These are phyloP conservation scores for Sporophila hypoxantha DNA, from an alignment of 2,113 vertebrate species.

Conservation along the genomic window DNA sequence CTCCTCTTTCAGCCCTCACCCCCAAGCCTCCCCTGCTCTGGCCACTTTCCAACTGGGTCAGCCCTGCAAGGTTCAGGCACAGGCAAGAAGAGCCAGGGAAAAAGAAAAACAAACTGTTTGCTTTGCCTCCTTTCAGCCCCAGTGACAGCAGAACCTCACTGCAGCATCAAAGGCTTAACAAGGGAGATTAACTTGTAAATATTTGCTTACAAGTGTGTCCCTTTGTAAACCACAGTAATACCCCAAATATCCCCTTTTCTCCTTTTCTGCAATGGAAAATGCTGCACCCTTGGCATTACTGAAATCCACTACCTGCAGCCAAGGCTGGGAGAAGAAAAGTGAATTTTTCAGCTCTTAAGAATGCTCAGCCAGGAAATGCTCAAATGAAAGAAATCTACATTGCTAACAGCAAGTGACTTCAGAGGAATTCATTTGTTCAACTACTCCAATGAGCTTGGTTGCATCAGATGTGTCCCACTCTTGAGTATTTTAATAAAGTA, in stretches of 20 bases:
- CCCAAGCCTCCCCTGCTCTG: neutral
- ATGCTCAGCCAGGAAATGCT: neutral
- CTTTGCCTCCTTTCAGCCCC: neutral
- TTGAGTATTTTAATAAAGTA: neutral
- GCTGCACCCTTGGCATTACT: neutral
- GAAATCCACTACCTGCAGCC: neutral
- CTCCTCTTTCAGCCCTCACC: neutral
- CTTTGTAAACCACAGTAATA: neutral
- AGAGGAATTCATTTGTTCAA: neutral
- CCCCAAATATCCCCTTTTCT: neutral
- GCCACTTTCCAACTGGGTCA: neutral
- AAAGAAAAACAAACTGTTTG: neutral
- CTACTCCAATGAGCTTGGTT: neutral
- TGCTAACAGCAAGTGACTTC: neutral
- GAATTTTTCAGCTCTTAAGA: neutral
- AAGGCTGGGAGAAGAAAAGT: neutral
- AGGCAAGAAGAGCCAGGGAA: neutral
- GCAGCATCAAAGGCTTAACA: neutral
- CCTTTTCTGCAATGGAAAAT: neutral
- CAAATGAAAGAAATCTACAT: neutral
- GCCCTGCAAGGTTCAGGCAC: neutral
- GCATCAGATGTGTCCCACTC: neutral
- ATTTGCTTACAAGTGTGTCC: neutral
- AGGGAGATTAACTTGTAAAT: conserved; percentile 1
- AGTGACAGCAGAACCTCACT: neutral